Conservation (phyloP, 2,113 vertebrate species). For the Piaya cayana region DNA sequence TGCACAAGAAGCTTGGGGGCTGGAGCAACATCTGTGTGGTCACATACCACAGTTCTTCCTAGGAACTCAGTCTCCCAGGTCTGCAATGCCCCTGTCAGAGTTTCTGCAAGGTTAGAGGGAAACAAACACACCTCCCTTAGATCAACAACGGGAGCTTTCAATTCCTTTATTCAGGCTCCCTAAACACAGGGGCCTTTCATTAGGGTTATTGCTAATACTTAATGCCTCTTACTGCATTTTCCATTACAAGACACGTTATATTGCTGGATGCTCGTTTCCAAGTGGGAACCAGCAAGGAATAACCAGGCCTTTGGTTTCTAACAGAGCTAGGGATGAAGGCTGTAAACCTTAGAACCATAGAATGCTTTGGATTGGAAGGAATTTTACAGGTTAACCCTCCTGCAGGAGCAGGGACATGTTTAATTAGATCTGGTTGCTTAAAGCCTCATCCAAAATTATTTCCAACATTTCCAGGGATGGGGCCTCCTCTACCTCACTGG, state of each 20-base stretch:
- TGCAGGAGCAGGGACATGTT: too few species aligned
- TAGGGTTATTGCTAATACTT: not conserved
- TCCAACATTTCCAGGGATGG: too few species aligned
- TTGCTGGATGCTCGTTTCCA: not conserved
- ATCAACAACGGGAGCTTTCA: not conserved
- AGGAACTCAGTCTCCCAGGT: not conserved
- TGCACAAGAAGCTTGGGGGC: rapidly evolving
- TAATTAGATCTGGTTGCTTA: too few species aligned
- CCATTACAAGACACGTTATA: rapidly evolving
- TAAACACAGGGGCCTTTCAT: constrained; percentile 4
- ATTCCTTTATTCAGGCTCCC: not conserved
- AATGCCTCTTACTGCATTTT: not conserved
- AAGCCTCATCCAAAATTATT: too few species aligned
- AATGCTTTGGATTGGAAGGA: too few species aligned
- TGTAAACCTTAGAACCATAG: not conserved
- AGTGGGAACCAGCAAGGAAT: not conserved
- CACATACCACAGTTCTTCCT: not conserved
- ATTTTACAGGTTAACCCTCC: too few species aligned
- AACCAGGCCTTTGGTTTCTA: not conserved
- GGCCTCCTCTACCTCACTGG: too few species aligned
- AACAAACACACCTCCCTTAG: not conserved
- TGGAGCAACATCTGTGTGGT: not conserved
- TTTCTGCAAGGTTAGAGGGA: not conserved
- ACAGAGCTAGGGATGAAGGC: not conserved
- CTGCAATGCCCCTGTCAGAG: not conserved